These are phyloP conservation scores for Propsilocerus akamusi DNA, from an alignment of 1,140 invertebrate genomes.

Conservation along the genomic window DNA sequence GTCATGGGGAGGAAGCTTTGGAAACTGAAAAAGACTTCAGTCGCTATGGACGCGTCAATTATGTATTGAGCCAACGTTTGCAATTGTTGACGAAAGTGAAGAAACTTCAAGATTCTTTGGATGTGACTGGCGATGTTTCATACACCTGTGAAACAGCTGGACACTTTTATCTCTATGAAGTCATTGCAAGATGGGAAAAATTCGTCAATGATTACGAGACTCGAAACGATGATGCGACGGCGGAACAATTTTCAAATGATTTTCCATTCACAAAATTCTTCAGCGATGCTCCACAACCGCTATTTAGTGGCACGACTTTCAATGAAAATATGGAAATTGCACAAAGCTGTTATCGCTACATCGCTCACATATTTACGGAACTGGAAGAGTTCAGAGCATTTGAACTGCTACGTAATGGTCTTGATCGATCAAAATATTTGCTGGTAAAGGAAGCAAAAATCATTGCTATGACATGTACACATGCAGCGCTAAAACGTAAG, in stretches of 20 bases:
- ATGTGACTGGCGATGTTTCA: slow-evolving; percentile 67
- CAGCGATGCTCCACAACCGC: slow-evolving; percentile 75
- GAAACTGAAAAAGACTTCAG: slow-evolving; percentile 99
- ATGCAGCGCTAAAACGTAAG: slow-evolving; percentile 90
- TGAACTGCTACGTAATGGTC: slow-evolving; percentile 82
- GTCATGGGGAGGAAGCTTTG: slow-evolving; percentile 95
- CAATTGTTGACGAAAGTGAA: slow-evolving; percentile 83
- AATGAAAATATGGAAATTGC: slow-evolving; percentile 85
- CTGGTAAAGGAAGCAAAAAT: slow-evolving; percentile 98
- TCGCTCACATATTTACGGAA: slow-evolving; percentile 90
- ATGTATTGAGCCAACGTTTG: slow-evolving; percentile 84
- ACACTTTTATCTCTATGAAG: slow-evolving; percentile 69
- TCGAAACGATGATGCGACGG: slow-evolving; percentile 3
- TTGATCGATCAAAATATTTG: slow-evolving; percentile 90
- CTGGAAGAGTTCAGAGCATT: slow-evolving; percentile 97
- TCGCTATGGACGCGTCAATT: slow-evolving; percentile 96
- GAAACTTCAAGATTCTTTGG: slow-evolving; percentile 67
- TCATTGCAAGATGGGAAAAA: slow-evolving; percentile 80
- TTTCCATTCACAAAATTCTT: slow-evolving; percentile 93
- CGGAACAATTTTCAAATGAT: slow-evolving; percentile 35
- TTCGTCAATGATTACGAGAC: slow-evolving; percentile 33
- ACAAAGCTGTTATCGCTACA: slow-evolving; percentile 83
- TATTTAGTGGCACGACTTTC: slow-evolving; percentile 66
- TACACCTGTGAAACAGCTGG: slow-evolving; percentile 98
- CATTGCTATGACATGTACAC: slow-evolving; percentile 99